Evolutionary conservation across 1,140 invertebrate species (phyloP).

Genomic region (Leptopilina clavipes): DNA sequence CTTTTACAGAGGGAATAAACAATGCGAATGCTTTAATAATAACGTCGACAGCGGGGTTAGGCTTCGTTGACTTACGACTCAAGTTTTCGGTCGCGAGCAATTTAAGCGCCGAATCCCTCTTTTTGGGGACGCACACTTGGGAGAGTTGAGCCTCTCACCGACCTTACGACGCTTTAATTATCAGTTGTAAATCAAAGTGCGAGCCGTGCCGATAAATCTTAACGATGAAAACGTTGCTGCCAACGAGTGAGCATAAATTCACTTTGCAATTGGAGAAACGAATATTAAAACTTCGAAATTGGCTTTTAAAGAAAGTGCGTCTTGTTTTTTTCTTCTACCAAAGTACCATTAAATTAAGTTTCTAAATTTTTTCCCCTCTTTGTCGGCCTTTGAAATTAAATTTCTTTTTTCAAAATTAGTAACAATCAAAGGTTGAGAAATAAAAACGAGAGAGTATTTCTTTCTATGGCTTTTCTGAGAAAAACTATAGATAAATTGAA

Average conservation of each 20-base stretch:
- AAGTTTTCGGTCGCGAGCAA: constrained; percentile 67
- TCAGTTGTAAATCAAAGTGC: constrained; percentile 68
- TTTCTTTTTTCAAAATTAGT: too few relatives aligned
- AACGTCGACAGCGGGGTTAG: constrained; percentile 51
- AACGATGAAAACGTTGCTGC: constrained; percentile 49
- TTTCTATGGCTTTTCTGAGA: constrained; percentile 49
- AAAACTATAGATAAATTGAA: constrained; percentile 42
- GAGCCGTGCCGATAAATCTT: constrained; percentile 66
- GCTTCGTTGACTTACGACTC: constrained; percentile 63
- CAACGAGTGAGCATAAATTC: constrained; percentile 55
- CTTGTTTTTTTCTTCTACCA: constrained; percentile 35
- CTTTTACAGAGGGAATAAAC: constrained; percentile 36
- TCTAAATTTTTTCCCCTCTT: not conserved
- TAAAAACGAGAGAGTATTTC: too few relatives aligned
- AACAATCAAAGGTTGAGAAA: too few relatives aligned
- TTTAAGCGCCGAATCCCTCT: constrained; percentile 57
- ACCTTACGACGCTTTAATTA: constrained; percentile 72
- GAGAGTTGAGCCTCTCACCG: constrained; percentile 53
- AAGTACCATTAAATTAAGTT: not conserved
- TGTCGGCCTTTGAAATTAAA: too few relatives aligned
- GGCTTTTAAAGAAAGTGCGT: constrained; percentile 30
- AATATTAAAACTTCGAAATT: constrained; percentile 40
- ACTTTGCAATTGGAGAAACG: constrained; percentile 29
- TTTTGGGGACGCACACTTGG: constrained; percentile 45
- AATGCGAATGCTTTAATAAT: constrained; percentile 56